A percentile compares a stretch with the other conserved stretches of the same genome.
Conservation (phyloP, 2,888 invertebrate genomes). For the Drosophila ezoana region DNA sequence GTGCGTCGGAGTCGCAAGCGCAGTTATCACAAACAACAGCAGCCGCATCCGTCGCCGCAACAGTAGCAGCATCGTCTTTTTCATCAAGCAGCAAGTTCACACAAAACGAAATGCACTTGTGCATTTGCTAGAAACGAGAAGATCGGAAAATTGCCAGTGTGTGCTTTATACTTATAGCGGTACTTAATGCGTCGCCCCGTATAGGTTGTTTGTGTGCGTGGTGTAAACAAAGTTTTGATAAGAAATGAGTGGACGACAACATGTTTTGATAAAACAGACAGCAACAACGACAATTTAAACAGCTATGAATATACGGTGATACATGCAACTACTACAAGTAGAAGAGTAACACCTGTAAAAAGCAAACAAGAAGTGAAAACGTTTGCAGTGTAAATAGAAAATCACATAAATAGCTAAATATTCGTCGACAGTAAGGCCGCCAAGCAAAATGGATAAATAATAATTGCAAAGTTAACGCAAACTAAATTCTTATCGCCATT, state of each 20-base stretch:
- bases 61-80: conserved; percentile 18
- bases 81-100: conserved; percentile 9
- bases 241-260: conserved; percentile 38
- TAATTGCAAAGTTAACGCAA: conserved; percentile 10
- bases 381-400: conserved; percentile 18
- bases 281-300: conserved; percentile 22
- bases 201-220: conserved; percentile 15
- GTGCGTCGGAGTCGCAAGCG: conserved; percentile 46
- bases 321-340: conserved; percentile 11
- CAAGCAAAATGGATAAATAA: conserved; percentile 12
- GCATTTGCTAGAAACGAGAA: conserved; percentile 10
- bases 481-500: conserved; percentile 15
- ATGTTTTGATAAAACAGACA: conserved; percentile 45
- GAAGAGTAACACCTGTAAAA: conserved; percentile 17
- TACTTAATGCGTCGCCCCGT: conserved; percentile 16
- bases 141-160: conserved; percentile 16
- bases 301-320: conserved; percentile 23
- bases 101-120: conserved; percentile 22
- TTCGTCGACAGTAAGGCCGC: conserved; percentile 5
- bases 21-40: conserved; percentile 32
- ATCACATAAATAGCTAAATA: conserved; percentile 9
- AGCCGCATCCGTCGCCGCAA: conserved; percentile 6
- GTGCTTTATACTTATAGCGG: conserved; percentile 10
- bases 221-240: conserved; percentile 47
- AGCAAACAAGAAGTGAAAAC: conserved; percentile 15